Evolutionary conservation across 2,797 vertebrate species (phyloP), one percentile per base, ranked within the genome.

Genomic region (Bovichtus variegatus): DNA sequence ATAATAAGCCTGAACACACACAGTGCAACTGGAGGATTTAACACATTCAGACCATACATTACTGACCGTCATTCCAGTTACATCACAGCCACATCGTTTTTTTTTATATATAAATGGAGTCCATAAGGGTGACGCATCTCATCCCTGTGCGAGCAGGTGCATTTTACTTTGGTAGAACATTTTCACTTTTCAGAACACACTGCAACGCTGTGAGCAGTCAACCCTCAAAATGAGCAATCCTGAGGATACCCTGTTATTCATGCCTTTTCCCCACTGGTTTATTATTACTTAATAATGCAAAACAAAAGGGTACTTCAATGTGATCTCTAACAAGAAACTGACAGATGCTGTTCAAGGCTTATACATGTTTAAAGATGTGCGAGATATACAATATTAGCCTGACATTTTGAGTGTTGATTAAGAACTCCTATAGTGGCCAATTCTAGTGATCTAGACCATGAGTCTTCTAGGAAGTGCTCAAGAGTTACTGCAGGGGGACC

Each of bases 151-250:
- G 54, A 80, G 49, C 43, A 50, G 66, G 41, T 29, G 16, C 21
- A 43, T 68, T 76, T 66, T 41, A 73, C 60, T 74, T 62, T 29
- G n/a, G 58, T 53, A 47, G 54, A 83, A 75, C 74, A 80, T 76
- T 84, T 87, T 82, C 84, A 74, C 27, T 77, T 84, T 76, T 77
- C 76, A 78, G 50, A 64, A 21, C 50, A 57, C 64, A 84, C 21
- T 27, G 38, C 44, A 36, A 18, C 0, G 11, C 5, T 66, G 38
- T n/a, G 27, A 69, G 25, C 18, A 58, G 54, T 63, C 29, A 34
- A 34, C 53, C 23, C 25, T 58, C 41, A 55, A 46, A 27, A 43
- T 36, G 11, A 67, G 3, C 3, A 21, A 6, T 31, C 6, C 6
- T 49, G 31, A 31, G 31, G 31, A 34, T 34, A 34, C 31, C 9